Evolutionary conservation across 2,797 vertebrate genomes (phyloP).

Genomic region (Aselliscus stoliczkanus): DNA sequence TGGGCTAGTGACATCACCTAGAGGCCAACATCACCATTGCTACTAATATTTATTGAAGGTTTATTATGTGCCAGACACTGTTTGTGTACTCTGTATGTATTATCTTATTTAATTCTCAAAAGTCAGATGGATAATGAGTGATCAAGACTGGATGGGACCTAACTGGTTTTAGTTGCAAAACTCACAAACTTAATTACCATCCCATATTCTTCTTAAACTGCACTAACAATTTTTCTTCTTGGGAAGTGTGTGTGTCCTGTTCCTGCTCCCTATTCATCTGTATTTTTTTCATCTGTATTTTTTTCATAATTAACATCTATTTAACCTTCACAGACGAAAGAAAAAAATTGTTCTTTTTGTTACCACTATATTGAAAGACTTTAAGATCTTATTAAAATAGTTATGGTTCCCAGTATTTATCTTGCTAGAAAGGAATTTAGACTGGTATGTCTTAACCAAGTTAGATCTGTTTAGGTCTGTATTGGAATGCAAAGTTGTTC

Average conservation of each 20-base stretch:
- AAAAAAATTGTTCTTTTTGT: neutral
- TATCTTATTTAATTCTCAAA: neutral
- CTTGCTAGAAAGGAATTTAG: neutral
- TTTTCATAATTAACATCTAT: conserved; percentile 12
- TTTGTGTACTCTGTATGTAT: neutral
- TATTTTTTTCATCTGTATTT: neutral
- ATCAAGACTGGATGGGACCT: neutral
- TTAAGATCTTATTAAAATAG: conserved; percentile 2
- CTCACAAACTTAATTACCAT: neutral
- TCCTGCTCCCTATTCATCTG: neutral
- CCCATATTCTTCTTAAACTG: neutral
- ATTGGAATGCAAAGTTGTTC: conserved; percentile 57
- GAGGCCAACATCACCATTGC: neutral
- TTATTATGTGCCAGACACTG: neutral
- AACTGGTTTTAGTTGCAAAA: neutral
- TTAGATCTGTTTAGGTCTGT: conserved; percentile 55
- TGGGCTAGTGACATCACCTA: neutral
- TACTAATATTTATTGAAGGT: neutral
- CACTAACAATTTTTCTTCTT: neutral
- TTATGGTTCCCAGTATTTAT: neutral
- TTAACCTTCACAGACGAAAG: conserved; percentile 4
- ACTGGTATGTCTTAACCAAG: conserved; percentile 60
- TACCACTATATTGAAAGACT: neutral
- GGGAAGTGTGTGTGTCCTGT: neutral
- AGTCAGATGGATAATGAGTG: neutral